phyloP scores from a whole-genome alignment of 2,888 invertebrate genomes.

The Megamerina dolium region DNA sequence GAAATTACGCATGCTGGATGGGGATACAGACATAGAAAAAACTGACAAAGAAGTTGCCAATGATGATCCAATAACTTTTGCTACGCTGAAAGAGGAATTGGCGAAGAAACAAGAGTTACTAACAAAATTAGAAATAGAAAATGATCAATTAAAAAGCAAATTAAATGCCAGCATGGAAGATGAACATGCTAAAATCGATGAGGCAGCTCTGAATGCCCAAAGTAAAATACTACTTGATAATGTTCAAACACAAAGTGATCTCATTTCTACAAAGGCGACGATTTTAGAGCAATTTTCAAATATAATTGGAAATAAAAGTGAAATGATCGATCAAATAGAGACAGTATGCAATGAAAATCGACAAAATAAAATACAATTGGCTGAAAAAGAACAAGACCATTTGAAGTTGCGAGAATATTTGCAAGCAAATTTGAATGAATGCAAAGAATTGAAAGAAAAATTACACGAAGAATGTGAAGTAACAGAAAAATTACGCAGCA shows the following conservation, averaged over 20 bases:
- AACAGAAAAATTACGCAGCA: neutral
- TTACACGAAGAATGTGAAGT: neutral
- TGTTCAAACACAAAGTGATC: neutral
- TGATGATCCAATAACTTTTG: no score
- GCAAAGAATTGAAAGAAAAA: neutral
- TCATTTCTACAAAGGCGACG: no score
- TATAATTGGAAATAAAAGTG: no score
- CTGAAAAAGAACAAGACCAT: neutral
- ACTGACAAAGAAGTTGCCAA: no score
- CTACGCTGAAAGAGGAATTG: no score
- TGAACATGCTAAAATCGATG: neutral
- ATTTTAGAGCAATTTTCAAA: no score
- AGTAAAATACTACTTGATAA: neutral
- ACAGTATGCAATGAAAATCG: no score
- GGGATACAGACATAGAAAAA: no score
- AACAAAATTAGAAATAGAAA: conserved; percentile 5
- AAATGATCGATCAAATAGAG: no score
- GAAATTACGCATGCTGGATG: no score
- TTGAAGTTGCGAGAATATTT: conserved; percentile 5
- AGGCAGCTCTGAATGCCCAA: neutral
- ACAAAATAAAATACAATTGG: no score
- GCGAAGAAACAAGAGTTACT: conserved; percentile 1
- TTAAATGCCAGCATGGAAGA: neutral
- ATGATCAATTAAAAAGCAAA: neutral
- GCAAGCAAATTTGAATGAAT: conserved; percentile 5